Base-by-base conservation (phyloP, 2,113 vertebrate species). In the Leptocoma aspasia region DNA sequence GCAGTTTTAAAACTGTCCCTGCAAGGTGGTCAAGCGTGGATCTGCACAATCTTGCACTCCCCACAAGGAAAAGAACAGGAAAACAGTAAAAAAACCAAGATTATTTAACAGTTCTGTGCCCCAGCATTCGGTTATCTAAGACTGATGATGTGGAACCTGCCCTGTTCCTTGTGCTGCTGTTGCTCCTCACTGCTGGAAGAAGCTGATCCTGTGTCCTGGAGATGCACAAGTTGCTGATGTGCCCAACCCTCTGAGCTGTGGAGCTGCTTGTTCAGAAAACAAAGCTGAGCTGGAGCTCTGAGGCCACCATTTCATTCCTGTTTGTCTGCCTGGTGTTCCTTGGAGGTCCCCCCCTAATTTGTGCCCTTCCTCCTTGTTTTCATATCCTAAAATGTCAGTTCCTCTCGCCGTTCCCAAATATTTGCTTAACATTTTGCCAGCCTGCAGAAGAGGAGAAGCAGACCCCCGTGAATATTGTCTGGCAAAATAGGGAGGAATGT, bases 341-440 rank as follows among this genome's bases (percentile, higher is more conserved):
- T 31, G 53, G 71, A 90, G 88, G 45, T 89, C 82, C 70, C 70
- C 45, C 50, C 80, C 45, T 26, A 2, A 7, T 45, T 82, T 21
- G 81, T 79, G 86, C 92, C 92, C 66, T 91, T 70, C 72, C 82
- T 95, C 66, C 82, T 93, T 93, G 88, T 94, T 95, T 94, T 90
- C 60, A 8, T 88, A 85, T 7, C 91, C 81, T 52, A 54, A 88
- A 85, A 95, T 75, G 59, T 87, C 89, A 49, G 92, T 50, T 91
- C 86, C 78, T 91, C 76, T 64, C n/a, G 72, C 92, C 76, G 63
- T 93, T 70, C 77, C 39, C 86, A 96, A 95, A 96, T 96, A 94
- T 95, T 96, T 96, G 89, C 86, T 95, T 94, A 96, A 96, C 80
- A 15, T 95, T 89, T 94, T 94, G 92, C 89, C 90, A 94, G 83